phyloP scores from a whole-genome alignment of 2,797 vertebrate species.

The Tragelaphus eurycerus region DNA sequence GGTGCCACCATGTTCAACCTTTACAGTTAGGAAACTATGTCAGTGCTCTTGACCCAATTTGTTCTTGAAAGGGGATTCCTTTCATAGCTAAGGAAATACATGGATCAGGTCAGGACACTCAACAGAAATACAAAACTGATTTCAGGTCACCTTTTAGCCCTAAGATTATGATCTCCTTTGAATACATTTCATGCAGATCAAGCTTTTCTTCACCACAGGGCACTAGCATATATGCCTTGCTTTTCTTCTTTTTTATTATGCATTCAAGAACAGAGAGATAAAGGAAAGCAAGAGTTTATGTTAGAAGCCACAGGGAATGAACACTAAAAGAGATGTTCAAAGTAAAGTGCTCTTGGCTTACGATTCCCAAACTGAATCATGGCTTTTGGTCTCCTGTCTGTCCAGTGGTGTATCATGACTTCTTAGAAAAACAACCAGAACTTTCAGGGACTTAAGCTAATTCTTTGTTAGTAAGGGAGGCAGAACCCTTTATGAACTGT shows the following conservation, averaged over 20 bases:
- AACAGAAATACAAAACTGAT: background rate
- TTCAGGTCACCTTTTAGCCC: background rate
- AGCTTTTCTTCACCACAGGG: background rate
- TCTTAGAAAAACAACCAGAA: background rate
- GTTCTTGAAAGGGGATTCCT: background rate
- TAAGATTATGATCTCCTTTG: background rate
- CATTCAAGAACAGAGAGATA: background rate
- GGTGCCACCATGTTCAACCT: no score
- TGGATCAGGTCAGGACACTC: background rate
- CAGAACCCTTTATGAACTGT: background rate
- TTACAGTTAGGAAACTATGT: background rate
- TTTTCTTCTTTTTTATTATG: background rate
- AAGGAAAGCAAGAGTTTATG: constrained; percentile 23
- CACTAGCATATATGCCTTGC: background rate
- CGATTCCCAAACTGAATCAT: background rate
- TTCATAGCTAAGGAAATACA: background rate
- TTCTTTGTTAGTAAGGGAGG: background rate
- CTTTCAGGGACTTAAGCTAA: background rate
- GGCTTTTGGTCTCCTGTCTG: background rate
- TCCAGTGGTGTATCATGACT: background rate
- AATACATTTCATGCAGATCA: constrained; percentile 7
- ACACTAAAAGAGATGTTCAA: background rate
- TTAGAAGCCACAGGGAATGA: background rate
- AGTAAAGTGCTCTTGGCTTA: background rate
- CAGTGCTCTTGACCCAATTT: background rate